Evolutionary conservation across 2,113 vertebrate genomes (phyloP).

Genomic region (Motacilla alba): DNA sequence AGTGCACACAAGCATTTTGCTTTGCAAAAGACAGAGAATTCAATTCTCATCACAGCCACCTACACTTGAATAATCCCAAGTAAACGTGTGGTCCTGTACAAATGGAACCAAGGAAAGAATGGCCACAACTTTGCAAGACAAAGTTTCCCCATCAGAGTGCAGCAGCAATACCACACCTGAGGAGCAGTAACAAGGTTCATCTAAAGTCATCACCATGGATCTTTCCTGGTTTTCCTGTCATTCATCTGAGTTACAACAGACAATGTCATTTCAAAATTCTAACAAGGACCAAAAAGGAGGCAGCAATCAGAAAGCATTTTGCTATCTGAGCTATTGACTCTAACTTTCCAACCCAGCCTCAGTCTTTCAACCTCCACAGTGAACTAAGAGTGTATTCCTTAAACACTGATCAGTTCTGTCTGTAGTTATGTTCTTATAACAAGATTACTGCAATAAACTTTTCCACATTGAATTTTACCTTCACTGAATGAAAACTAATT

Average conservation of each 20-base stretch:
- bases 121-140: background rate
- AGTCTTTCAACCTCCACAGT: background rate
- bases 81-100: rapidly evolving
- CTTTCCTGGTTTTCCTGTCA: background rate
- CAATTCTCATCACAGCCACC: background rate
- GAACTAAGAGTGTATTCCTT: background rate
- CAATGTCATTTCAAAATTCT: background rate
- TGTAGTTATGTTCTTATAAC: background rate
- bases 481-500: background rate
- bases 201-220: background rate
- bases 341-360: background rate
- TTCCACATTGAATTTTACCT: background rate
- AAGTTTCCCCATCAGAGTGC: background rate
- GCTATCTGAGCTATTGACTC: background rate
- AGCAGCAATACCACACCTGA: background rate
- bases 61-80: background rate
- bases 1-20: background rate
- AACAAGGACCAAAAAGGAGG: background rate
- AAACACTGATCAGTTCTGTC: background rate
- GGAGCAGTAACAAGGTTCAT: background rate
- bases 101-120: background rate
- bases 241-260: background rate
- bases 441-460: background rate
- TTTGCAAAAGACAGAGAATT: background rate
- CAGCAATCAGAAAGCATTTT: background rate